A percentile compares a stretch with the other conserved stretches of the same genome.
Conservation (phyloP, 2,113 vertebrate genomes). For the Cromileptes altivelis region DNA sequence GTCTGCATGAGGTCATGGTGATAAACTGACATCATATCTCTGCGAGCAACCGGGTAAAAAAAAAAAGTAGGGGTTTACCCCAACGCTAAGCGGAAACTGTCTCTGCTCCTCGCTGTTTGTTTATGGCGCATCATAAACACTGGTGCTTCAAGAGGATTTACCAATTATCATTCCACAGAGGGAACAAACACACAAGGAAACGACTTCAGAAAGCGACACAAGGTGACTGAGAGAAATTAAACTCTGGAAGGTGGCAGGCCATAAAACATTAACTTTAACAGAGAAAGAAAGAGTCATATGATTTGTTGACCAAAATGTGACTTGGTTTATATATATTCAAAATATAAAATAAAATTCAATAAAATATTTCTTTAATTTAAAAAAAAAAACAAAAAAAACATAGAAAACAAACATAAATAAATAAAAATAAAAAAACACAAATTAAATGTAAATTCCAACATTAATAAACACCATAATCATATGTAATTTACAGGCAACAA, state of each 20-base stretch:
- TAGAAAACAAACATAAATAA: too few relatives aligned
- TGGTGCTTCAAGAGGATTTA: constrained; percentile 61
- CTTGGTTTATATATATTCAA: too few relatives aligned
- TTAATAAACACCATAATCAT: too few relatives aligned
- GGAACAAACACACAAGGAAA: constrained; percentile 27
- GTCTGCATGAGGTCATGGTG: constrained; percentile 75
- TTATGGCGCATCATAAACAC: constrained; percentile 74
- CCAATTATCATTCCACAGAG: constrained; percentile 75
- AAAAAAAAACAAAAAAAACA: too few relatives aligned
- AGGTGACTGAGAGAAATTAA: constrained; percentile 40
- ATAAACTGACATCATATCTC: constrained; percentile 71
- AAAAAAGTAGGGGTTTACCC: constrained; percentile 47
- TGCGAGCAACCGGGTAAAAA: not conserved
- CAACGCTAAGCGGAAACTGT: constrained; percentile 42
- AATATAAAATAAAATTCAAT: too few relatives aligned
- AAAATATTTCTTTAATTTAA: too few relatives aligned
- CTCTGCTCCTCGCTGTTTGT: constrained; percentile 56
- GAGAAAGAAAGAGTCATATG: too few relatives aligned
- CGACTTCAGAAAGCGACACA: constrained; percentile 36
- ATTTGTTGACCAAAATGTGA: too few relatives aligned
- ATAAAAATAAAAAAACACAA: too few relatives aligned
- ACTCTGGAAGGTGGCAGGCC: not conserved
- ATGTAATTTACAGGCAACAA: too few relatives aligned
- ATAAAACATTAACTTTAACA: not conserved
- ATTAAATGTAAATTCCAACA: too few relatives aligned